These are phyloP conservation scores for Hyperoplus lanceolatus DNA, from an alignment of 2,797 vertebrate genomes.

Conservation along the genomic window DNA sequence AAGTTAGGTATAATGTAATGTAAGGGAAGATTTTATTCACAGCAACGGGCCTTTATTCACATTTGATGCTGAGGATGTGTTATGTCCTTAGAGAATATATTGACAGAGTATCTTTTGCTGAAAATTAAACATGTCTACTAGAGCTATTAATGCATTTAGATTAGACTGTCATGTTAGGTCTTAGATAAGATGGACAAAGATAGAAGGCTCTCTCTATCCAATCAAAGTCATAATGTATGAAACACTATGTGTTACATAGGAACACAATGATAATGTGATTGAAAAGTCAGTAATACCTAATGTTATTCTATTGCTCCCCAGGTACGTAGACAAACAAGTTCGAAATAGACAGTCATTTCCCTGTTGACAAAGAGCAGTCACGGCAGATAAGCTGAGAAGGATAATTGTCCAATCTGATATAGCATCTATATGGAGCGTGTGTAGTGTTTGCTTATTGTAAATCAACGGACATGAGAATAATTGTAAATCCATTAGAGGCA, in stretches of 20 bases:
- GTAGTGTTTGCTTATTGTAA: conserved; percentile 62
- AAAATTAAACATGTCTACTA: conserved; percentile 7
- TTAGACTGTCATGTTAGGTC: conserved; percentile 37
- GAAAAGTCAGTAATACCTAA: conserved; percentile 31
- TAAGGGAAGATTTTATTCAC: background rate
- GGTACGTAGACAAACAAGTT: conserved; percentile 57
- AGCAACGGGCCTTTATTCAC: background rate
- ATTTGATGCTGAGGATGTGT: background rate
- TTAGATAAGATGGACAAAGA: conserved; percentile 32
- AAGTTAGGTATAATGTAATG: background rate
- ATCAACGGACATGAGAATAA: conserved; percentile 53
- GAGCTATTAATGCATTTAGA: conserved; percentile 45
- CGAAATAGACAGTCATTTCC: conserved; percentile 52
- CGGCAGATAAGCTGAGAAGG: conserved; percentile 51
- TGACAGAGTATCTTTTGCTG: background rate
- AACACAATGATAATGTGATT: conserved; percentile 22
- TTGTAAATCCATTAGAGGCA: conserved; percentile 52
- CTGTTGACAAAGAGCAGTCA: conserved; percentile 64
- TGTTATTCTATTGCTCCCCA: conserved; percentile 40
- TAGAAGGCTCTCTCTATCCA: conserved; percentile 10
- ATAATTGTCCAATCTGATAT: conserved; percentile 70
- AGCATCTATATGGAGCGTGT: conserved; percentile 38
- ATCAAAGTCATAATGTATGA: conserved; percentile 35
- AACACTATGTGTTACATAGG: too few relatives aligned
- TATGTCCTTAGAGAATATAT: background rate